These are phyloP conservation scores for Callionymus lyra DNA, from an alignment of 2,113 vertebrate species.

Conservation along the genomic window DNA sequence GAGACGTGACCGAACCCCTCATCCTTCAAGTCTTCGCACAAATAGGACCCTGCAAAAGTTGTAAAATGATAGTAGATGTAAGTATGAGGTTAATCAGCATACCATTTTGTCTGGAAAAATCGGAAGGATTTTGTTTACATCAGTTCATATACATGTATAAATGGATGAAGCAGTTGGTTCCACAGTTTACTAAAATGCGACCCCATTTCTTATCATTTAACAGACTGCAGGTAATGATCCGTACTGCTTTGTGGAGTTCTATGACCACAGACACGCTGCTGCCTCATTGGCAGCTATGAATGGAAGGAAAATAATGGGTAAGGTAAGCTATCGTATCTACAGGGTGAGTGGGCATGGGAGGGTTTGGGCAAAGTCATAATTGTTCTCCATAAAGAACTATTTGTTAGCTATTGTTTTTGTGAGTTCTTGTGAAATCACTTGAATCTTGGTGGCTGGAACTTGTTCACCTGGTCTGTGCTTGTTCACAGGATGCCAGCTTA, in stretches of 20 bases:
- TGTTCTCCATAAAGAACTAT: too few relatives aligned
- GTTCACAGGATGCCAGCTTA: too few relatives aligned
- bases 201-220: slow-evolving; percentile 48
- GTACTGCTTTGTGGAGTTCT: slow-evolving; percentile 98
- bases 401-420: too few relatives aligned
- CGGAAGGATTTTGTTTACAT: too few relatives aligned
- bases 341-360: slow-evolving; percentile 69
- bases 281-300: slow-evolving; percentile 97
- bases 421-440: too few relatives aligned
- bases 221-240: slow-evolving; percentile 96
- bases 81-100: slow-evolving; percentile 46
- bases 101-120: too few relatives aligned
- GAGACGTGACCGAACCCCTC: slow-evolving; percentile 94
- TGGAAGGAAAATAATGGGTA: slow-evolving; percentile 99
- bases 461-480: too few relatives aligned
- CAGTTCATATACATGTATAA: too few relatives aligned
- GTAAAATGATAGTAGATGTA: slow-evolving; percentile 99
- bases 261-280: slow-evolving; percentile 93
- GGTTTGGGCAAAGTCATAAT: slow-evolving; percentile 7
- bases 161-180: too few relatives aligned
- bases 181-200: too few relatives aligned
- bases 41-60: slow-evolving; percentile 97
- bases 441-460: too few relatives aligned
- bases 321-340: slow-evolving; percentile 85
- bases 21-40: slow-evolving; percentile 97